Evolutionary conservation across 1,140 invertebrate genomes (phyloP), one percentile per base, ranked within the genome.

Genomic region (Goniozus legneri): DNA sequence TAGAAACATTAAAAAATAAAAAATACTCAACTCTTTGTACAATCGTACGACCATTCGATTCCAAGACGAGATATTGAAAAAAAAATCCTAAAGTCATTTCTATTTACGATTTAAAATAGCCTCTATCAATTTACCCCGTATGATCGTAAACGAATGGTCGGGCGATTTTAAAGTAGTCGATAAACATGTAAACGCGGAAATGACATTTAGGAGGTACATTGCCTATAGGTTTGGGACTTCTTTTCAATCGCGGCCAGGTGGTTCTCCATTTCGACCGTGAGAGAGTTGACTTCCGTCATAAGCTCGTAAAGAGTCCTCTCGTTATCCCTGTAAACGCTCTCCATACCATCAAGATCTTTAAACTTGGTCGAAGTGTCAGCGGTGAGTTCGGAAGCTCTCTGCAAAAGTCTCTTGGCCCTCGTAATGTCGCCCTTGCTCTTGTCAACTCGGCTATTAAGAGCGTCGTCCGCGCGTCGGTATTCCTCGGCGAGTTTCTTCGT

Each of bases 311-410:
- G 40, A 4, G 58, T 52, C 14, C 59, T 62, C 15, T 75, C 74
- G 14, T 76, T 76, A 7, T 73, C 74, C 12, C 54, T 68, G 18
- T 76, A 75, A 3, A 75, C 73, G 19, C 65, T 66, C 14, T 75
- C 74, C 74, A 75, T 80, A 69, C 84, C 83, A 65, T 83, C 77
- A 12, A 93, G 71, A 50, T 88, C 81, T 52, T 84, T 84, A 8
- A 90, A 74, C 65, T 91, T 90, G 8, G 77, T 81, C 53, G 83
- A 82, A 0, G 88, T 88, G 50, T 87, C 85, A 44, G 84, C 83
- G 0, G 88, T 88, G 1, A 94, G 70, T 51, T 84, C 82, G 35
- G 84, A 87, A 2, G 91, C 90, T 47, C 83, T 76, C 48, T 86
- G 82, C 19, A 89, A 76, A 15, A 95, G 68, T 20, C 77, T 69